phyloP scores from a whole-genome alignment of 2,888 invertebrate genomes.

The Taenaris catops region DNA sequence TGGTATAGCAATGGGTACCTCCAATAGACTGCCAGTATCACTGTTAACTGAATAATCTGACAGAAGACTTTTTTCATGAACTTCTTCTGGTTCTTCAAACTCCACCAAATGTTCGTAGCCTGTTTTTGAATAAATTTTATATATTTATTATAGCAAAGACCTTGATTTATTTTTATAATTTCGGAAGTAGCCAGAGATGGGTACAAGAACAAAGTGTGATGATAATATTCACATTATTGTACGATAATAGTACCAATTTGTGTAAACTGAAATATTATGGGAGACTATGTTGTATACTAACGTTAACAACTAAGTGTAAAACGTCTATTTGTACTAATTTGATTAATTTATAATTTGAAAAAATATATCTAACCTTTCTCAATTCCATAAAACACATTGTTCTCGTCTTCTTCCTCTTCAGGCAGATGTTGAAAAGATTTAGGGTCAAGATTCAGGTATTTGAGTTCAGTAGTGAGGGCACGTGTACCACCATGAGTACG shows the following conservation, averaged over 20 bases:
- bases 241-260: too few species aligned
- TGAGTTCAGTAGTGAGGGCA: slow-evolving; percentile 84
- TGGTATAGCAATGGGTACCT: slow-evolving; percentile 10
- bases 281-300: too few species aligned
- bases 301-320: too few species aligned
- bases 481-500: slow-evolving; percentile 77
- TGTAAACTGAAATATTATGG: too few species aligned
- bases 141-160: too few species aligned
- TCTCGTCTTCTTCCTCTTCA: slow-evolving; percentile 73
- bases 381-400: slow-evolving; percentile 79
- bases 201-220: too few species aligned
- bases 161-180: too few species aligned
- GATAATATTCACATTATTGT: too few species aligned
- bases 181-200: too few species aligned
- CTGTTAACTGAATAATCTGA: slow-evolving; percentile 34
- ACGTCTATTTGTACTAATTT: too few species aligned
- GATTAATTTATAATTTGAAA: too few species aligned
- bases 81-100: slow-evolving; percentile 51
- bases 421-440: slow-evolving; percentile 83
- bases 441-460: slow-evolving; percentile 86
- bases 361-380: slow-evolving; percentile 79
- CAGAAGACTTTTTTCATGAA: slow-evolving; percentile 42
- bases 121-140: too few species aligned
- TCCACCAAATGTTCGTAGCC: slow-evolving; percentile 72
- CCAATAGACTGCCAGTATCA: slow-evolving; percentile 34